Evolutionary conservation across 2,888 invertebrate species (phyloP).

Genomic region (Spilosoma lubricipeda): DNA sequence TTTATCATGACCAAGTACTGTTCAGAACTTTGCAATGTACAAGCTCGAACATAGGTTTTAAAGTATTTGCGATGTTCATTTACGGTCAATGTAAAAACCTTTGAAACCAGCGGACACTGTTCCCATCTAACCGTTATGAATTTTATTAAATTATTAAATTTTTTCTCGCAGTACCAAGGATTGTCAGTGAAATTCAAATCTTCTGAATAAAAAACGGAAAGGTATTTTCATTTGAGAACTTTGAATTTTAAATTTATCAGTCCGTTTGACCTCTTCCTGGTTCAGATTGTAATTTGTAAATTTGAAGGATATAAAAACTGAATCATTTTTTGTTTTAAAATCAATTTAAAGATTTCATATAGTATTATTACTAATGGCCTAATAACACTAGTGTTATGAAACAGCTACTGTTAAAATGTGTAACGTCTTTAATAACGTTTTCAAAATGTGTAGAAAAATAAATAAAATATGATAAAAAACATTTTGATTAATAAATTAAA

Average conservation of each 20-base stretch:
- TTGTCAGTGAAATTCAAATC: constrained; percentile 14
- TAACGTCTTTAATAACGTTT: too few relatives aligned
- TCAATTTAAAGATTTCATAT: not conserved
- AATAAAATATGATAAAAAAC: not conserved
- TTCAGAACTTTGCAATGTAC: not conserved
- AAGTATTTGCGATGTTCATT: not conserved
- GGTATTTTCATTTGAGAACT: constrained; percentile 14
- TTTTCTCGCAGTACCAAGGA: constrained; percentile 6
- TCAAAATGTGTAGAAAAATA: too few relatives aligned
- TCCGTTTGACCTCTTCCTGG: constrained; percentile 12
- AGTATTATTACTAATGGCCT: not conserved
- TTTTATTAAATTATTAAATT: constrained; percentile 6
- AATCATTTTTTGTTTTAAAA: not conserved
- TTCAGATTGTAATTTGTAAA: constrained; percentile 11
- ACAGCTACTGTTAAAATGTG: not conserved
- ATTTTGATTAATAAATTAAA: not conserved
- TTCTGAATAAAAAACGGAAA: constrained; percentile 18
- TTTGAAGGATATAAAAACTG: constrained; percentile 11
- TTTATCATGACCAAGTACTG: not conserved
- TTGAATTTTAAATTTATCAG: constrained; percentile 18
- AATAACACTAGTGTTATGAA: not conserved
- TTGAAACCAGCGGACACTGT: not conserved
- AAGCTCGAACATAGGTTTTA: not conserved
- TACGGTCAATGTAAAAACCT: not conserved
- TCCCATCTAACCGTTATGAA: not conserved